Evolutionary conservation across 2,113 vertebrate species (phyloP).

Genomic region (Nyctereutes procyonoides): DNA sequence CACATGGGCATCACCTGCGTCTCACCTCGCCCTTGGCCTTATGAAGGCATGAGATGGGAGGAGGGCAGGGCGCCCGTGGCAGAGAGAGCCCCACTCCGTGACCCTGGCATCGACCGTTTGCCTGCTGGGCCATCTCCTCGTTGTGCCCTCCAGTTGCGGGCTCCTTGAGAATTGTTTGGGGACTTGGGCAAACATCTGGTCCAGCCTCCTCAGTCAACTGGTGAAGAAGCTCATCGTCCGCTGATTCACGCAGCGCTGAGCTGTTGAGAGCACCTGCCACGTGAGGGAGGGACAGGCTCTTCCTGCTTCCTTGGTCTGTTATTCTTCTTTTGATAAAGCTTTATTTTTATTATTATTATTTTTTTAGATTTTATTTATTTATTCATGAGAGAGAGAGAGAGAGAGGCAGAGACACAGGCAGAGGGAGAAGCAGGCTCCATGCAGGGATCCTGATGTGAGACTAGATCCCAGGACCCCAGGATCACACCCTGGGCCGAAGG

Average conservation of each 20-base stretch:
- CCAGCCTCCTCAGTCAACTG: neutral
- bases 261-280: neutral
- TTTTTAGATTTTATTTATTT: too few relatives aligned
- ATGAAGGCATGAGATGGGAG: neutral
- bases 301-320: neutral
- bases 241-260: rapidly evolving
- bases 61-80: rapidly evolving
- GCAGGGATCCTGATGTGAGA: too few relatives aligned
- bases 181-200: neutral
- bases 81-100: neutral
- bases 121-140: neutral
- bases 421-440: too few relatives aligned
- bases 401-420: too few relatives aligned
- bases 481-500: too few relatives aligned
- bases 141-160: neutral
- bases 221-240: neutral
- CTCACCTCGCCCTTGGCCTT: neutral
- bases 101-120: neutral
- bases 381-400: too few relatives aligned
- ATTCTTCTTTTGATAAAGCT: neutral
- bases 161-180: neutral
- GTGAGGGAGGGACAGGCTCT: rapidly evolving
- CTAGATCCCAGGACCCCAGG: too few relatives aligned
- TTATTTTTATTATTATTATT: too few relatives aligned
- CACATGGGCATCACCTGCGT: neutral